Base-by-base conservation (phyloP, 2,888 invertebrate species). In the Crossocerus cetratus region DNA sequence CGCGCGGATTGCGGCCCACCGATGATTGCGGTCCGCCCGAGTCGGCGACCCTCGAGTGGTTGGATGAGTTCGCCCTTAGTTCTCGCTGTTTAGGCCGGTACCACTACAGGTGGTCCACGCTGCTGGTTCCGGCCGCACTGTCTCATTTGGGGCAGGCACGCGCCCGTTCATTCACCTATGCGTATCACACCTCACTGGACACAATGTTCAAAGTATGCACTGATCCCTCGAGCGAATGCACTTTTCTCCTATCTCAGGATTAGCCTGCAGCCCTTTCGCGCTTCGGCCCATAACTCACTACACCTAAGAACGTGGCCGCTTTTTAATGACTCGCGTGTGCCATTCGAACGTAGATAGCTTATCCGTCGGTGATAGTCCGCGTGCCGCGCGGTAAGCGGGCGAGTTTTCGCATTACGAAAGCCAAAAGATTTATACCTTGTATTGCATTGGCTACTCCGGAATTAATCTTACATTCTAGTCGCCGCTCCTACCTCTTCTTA, bases 121-220 rank as follows among this genome's bases (percentile, higher is more conserved):
- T 2, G 16, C 13, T 49, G 14, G 4, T 49, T 13, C 49, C 70
- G 72, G 59, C 65, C 32, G 32, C 11, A 49, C 76, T 71, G 70
- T 76, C 75, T 72, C 63, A 18, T 63, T 64, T 74, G 74, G n/a
- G 80, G 74, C 74, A 72, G 77, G 71, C 63, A 75, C 67, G 80
- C 78, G 49, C 3, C 16, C 49, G 83, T 83, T 84, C 84, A 74
- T 83, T 84, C 83, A 84, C 82, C 83, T 71, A 73, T 68, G 75
- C 32, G 8, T 2, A 32, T 84, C 80, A 82, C 82, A 84, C 83
- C 80, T 83, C 81, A 79, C 74, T 83, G 81, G 79, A 79, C 81
- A 75, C 69, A 77, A 76, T 72, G 60, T 72, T 59, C 49, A 4
- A 49, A 49, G 61, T 55, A 58, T 43, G 32, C 63, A 74, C 53